Evolutionary conservation across 1,140 invertebrate species (phyloP).

Genomic region (Pollicipes pollicipes): DNA sequence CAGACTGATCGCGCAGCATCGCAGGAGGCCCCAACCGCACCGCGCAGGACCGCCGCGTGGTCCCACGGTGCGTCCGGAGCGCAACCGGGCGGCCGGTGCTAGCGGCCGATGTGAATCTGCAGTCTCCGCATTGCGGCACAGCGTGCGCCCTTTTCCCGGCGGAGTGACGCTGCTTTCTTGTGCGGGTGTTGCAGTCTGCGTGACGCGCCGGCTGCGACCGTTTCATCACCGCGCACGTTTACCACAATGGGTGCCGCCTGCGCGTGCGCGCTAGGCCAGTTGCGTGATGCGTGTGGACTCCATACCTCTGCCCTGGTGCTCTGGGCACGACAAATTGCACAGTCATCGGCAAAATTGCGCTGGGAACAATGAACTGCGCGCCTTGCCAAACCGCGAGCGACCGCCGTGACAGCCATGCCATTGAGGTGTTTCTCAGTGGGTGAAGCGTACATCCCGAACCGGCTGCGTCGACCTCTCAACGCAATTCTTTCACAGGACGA

Average conservation of each 20-base stretch:
- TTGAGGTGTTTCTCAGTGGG: not conserved
- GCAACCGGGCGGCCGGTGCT: no score
- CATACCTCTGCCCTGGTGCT: not conserved
- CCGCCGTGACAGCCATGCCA: not conserved
- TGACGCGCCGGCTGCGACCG: not conserved
- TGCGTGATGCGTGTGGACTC: not conserved
- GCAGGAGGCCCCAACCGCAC: no score
- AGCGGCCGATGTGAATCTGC: not conserved
- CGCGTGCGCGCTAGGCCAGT: not conserved
- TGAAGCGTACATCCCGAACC: no score
- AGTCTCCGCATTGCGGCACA: not conserved
- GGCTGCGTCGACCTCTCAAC: no score
- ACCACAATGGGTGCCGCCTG: not conserved
- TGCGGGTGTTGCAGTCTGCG: not conserved
- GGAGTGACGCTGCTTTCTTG: not conserved
- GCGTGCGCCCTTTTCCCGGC: not conserved
- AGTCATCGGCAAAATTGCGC: not conserved
- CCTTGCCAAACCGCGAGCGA: not conserved
- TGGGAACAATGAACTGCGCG: not conserved
- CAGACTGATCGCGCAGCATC: no score
- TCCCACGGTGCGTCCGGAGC: no score
- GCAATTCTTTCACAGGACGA: no score
- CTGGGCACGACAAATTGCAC: not conserved
- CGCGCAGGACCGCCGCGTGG: no score
- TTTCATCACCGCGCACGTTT: not conserved